Base-by-base conservation (phyloP, 2,113 vertebrate species). In the Tachuris rubrigastra region DNA sequence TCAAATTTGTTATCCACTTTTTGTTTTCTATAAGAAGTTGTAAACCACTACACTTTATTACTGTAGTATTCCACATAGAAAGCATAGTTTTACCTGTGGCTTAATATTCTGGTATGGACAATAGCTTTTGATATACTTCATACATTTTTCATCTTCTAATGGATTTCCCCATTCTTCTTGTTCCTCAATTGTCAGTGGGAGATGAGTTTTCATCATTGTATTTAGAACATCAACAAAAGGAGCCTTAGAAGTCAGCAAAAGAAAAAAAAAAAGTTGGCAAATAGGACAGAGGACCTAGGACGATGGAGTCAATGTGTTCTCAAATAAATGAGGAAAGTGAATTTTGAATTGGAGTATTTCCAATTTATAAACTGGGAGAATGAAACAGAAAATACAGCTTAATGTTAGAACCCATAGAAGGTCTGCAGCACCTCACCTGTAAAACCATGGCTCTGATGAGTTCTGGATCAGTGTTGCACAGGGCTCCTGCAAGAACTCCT, bases 141-240 rank as follows among this genome's bases (percentile, higher is more conserved):
- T 97, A 56, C 98, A 98, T 59, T 96, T 95, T 69, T 98, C 95
- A 95, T 99, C 97, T 87, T 95, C 96, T 44, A 98, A 88, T 44
- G 99, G 99, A 95, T 99, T 98, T 16, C 99, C 99, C 99, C 99
- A 99, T 93, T 99, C 99, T 73, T 99, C 99, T 90, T 98, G 97
- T 94, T 99, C 99, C 97, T 99, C 99, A 62, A 97, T 47, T n/a
- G 99, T 99, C 60, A 99, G 98, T 49, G 99, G 99, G 52, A 99
- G 98, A 62, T 97, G 96, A 55, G 97, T 97, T 71, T 99, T 98
- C 98, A 98, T 97, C 99, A 99, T 99, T 55, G 99, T 98, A 84
- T 97, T 98, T 83, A 99, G 97, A 91, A 99, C 98, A 97, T 99
- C 99, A 87, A 99, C 55, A 13, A 99, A 99, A 89, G 99, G 99